Evolutionary conservation across 92 coral and sea anemone species (phyloP), one percentile per base, ranked within the genome.

Genomic region (Phenganax stokvisi): DNA sequence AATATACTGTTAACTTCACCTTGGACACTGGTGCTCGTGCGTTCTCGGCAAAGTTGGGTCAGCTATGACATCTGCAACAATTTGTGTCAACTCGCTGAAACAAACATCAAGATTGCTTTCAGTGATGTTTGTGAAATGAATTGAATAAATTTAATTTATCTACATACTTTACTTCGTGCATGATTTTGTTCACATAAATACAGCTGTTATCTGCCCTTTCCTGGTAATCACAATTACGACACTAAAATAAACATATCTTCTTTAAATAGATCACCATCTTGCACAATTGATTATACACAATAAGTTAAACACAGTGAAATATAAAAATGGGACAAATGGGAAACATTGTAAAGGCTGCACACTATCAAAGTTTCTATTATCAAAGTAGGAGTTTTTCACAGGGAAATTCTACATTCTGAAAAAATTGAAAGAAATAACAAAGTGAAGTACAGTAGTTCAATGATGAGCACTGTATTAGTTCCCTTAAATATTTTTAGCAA

Each of bases 161-260:
- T 44, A 93, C 98, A 89, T 85, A 93, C 98, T 93, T 93, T 58
- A 93, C 91, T 93, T 93, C 98, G 57, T 93, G 98, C 80, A 93
- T 93, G 67, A 93, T 93, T 70, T 93, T 93, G 92, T 93, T 93
- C 54, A 93, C 98, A 85, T 93, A 93, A 76, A 93, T 93, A 73
- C 98, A 93, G 60, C 89, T 89, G 86, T 93, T 93, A 71, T 93
- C 98, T 9, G 98, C 91, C 84, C 89, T 93, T 79, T 93, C 94
- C 65, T 93, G 98, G 86, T 93, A 93, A 80, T 93, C 98, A 91
- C 98, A 93, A 67, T 93, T 93, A 60, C 98, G 88, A 71, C 98
- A 93, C 98, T 93, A 27, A 28, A 82, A 51, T 9, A 72, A 76
- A 67, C 1, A 55, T 73, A 47, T 71, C 25, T 68, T 75, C 3